Evolutionary conservation across 2,113 vertebrate species (phyloP), one percentile per base, ranked within the genome.

Genomic region (Dicerorhinus sumatrensis): DNA sequence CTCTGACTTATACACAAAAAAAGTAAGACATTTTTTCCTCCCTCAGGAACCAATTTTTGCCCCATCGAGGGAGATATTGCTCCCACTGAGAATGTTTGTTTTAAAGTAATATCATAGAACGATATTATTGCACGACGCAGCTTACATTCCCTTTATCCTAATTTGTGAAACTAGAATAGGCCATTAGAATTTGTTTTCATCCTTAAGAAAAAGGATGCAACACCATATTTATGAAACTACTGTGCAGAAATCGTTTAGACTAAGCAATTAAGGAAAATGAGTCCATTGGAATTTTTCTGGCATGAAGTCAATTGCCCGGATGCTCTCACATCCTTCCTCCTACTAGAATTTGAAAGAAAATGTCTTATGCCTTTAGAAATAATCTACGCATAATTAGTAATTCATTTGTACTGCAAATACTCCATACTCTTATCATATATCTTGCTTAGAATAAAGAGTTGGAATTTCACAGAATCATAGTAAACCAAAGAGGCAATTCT

Each of bases 231-330:
- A 42, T 92, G 90, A 90, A 94, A 87, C 80, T 70, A 46, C 54
- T 96, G 33, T 93, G 63, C 58, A n/a, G 76, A 92, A 92, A 97
- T 95, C 21, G 14, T 89, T 96, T 87, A 96, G 81, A 91, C 94
- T 91, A 97, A 97, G 94, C 89, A 98, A 96, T 79, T 94, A 91
- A 96, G 65, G 70, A 79, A 33, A 80, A 79, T 92, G 86, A 97
- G 60, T 95, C 95, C 79, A 60, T 18, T 91, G 95, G 89, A 91
- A 27, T n/a, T 93, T 91, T 93, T 91, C 73, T 89, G 89, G 54
- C 42, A 11, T 11, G 16, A 93, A 96, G 62, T 96, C 89, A 91
- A 82, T 72, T 73, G 70, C 31, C 65, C 14, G 42, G 33, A 87
- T 70, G 69, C 42, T 84, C 76, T 94, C 56, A 85, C n/a, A 76